Evolutionary conservation across 2,797 vertebrate species (phyloP), one percentile per base, ranked within the genome.

Genomic region (Sphenodon punctatus): DNA sequence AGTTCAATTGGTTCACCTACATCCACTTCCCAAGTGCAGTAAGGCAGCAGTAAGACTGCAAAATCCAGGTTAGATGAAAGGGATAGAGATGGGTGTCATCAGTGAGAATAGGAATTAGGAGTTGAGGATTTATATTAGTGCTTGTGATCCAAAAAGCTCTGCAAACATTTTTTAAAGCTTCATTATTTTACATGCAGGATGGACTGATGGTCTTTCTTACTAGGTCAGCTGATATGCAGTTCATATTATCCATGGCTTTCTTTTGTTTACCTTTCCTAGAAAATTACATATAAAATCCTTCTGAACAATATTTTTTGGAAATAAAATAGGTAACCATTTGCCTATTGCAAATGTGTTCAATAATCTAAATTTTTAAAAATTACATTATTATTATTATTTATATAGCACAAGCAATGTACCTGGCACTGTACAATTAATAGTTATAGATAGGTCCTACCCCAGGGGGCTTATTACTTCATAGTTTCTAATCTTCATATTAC

Each of bases 301-400:
- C 32, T 23, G 20, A 58, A 58, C 8, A 36, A 32, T 36, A 34
- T 58, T 58, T 6, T 58, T 36, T 22, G 58, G 19, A 6, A 20
- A 56, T 32, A 30, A 30, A 36, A 36, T 36, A 32, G 32, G 56
- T 17, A 6, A 17, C 30, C 36, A 19, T 53, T 34, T 56, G 32
- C 7, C 10, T 36, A 32, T 22, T 36, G 32, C 20, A 20, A 55
- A 10, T 36, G 30, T 22, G 11, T 23, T 30, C 53, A n/a, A n/a
- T n/a, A 68, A 2, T 55, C 32, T 81, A 74, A 73, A 73, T 59
- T 38, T 32, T 45, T 66, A 78, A 38, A 5, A n/a, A n/a, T 30
- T 75, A 25, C 32, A 75, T 79, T n/a, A 87, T 78, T 17, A 3
- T 80, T 84, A n/a, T n/a, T n/a, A n/a, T n/a, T n/a, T n/a, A n/a